These are phyloP conservation scores for Microcebus tavaratra DNA, from an alignment of 2,113 vertebrate genomes.

Conservation along the genomic window DNA sequence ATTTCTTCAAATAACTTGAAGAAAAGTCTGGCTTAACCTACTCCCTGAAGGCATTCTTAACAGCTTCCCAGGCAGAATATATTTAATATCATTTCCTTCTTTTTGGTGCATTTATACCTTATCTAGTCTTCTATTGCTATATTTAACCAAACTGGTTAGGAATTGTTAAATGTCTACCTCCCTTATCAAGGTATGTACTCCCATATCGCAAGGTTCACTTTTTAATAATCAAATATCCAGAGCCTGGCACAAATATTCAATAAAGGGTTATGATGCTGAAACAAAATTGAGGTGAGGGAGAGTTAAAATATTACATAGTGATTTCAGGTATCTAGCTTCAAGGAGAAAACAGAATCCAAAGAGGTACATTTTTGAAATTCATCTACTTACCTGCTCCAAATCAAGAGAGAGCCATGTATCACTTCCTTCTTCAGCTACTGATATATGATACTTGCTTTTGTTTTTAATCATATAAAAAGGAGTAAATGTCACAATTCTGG, in stretches of 20 bases:
- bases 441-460: slow-evolving; percentile 91
- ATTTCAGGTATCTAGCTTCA: neutral
- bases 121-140: neutral
- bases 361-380: slow-evolving; percentile 23
- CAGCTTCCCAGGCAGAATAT: neutral
- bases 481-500: slow-evolving; percentile 96
- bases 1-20: neutral
- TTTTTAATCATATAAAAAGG: slow-evolving; percentile 97
- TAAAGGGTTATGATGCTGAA: neutral
- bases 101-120: neutral
- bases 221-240: slow-evolving; percentile 19
- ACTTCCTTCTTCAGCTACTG: slow-evolving; percentile 90
- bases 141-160: neutral
- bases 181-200: neutral
- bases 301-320: slow-evolving; percentile 30
- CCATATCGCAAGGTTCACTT: neutral
- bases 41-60: neutral
- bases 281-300: neutral
- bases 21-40: neutral
- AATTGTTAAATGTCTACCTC: neutral
- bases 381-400: slow-evolving; percentile 89
- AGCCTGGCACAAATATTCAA: neutral
- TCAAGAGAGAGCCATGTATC: slow-evolving; percentile 91
- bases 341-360: neutral
- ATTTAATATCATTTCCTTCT: neutral